Conservation (phyloP, 1,140 invertebrate species). For the Megathymus violae region DNA sequence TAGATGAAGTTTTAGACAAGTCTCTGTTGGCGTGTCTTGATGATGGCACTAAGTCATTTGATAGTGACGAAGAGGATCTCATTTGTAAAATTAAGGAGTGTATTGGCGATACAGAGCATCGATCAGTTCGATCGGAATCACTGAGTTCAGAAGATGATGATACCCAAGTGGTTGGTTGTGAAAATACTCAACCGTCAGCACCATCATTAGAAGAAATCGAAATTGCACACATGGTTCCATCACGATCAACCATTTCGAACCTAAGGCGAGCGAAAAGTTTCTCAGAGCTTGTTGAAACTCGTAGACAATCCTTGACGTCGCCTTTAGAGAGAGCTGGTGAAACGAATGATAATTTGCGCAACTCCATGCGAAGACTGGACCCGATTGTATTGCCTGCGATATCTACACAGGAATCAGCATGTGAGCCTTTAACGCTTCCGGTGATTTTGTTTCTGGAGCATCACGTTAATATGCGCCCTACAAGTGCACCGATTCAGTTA, state of each 20-base stretch:
- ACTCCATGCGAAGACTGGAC: slow-evolving; percentile 76
- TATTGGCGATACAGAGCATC: slow-evolving; percentile 53
- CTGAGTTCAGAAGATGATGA: slow-evolving; percentile 70
- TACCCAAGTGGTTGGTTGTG: slow-evolving; percentile 67
- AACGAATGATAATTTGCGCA: slow-evolving; percentile 64
- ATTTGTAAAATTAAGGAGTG: slow-evolving; percentile 74
- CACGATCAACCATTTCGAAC: slow-evolving; percentile 41
- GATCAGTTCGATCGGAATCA: slow-evolving; percentile 48
- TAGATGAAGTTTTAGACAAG: slow-evolving; percentile 81
- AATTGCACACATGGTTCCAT: slow-evolving; percentile 44
- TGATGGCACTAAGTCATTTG: slow-evolving; percentile 63
- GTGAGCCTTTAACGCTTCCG: slow-evolving; percentile 71
- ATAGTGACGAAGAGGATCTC: slow-evolving; percentile 75
- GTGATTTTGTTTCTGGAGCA: slow-evolving; percentile 78
- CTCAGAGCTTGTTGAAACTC: slow-evolving; percentile 58
- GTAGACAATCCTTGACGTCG: slow-evolving; percentile 48
- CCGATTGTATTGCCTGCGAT: slow-evolving; percentile 73
- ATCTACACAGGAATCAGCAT: slow-evolving; percentile 50
- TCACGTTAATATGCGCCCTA: slow-evolving; percentile 75
- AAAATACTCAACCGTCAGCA: slow-evolving; percentile 44
- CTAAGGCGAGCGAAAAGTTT: slow-evolving; percentile 74
- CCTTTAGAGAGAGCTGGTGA: slow-evolving; percentile 62
- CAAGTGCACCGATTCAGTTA: slow-evolving; percentile 76
- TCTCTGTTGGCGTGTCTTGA: slow-evolving; percentile 74
- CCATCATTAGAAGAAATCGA: slow-evolving; percentile 51